phyloP scores from a whole-genome alignment of 2,113 vertebrate species.

The Gnathonemus longibarbis region DNA sequence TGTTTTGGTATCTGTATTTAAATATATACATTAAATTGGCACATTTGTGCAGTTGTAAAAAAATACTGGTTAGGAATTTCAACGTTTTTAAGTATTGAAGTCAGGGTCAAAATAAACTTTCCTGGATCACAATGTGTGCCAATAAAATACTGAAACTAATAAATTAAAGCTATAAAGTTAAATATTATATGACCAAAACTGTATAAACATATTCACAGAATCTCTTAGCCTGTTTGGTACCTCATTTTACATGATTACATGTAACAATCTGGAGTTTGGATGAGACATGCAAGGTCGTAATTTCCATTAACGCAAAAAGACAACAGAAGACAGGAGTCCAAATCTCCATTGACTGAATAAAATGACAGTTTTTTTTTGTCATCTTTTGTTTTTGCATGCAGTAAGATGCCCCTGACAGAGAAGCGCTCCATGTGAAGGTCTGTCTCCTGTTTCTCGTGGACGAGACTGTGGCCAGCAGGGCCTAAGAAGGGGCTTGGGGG shows the following conservation, averaged over 20 bases:
- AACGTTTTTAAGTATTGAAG: background rate
- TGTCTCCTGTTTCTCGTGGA: background rate
- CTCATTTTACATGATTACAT: constrained; percentile 53
- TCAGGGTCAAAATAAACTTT: background rate
- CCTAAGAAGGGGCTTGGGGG: background rate
- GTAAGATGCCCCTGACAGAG: constrained; percentile 29
- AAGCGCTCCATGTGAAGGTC: background rate
- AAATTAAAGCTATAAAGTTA: background rate
- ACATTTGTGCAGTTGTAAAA: background rate
- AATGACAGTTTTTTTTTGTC: constrained; percentile 35
- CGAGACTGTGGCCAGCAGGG: background rate
- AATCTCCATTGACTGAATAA: constrained; percentile 35
- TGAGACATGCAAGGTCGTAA: constrained; percentile 17
- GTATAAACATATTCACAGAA: background rate
- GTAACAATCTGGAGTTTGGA: constrained; percentile 37
- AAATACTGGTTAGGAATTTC: background rate
- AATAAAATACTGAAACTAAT: background rate
- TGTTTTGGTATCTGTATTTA: constrained; percentile 1
- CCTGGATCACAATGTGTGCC: background rate
- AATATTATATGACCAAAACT: background rate
- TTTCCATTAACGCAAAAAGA: constrained; percentile 34
- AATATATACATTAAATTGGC: constrained; percentile 8
- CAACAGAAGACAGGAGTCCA: constrained; percentile 24
- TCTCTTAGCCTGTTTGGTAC: constrained; percentile 32
- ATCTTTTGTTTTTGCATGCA: constrained; percentile 49